Percentiles rank a stretch among this genome's conserved stretches.
These are phyloP conservation scores for Oryzias dopingdopingensis DNA, from an alignment of 2,797 vertebrate species.

Conservation along the genomic window DNA sequence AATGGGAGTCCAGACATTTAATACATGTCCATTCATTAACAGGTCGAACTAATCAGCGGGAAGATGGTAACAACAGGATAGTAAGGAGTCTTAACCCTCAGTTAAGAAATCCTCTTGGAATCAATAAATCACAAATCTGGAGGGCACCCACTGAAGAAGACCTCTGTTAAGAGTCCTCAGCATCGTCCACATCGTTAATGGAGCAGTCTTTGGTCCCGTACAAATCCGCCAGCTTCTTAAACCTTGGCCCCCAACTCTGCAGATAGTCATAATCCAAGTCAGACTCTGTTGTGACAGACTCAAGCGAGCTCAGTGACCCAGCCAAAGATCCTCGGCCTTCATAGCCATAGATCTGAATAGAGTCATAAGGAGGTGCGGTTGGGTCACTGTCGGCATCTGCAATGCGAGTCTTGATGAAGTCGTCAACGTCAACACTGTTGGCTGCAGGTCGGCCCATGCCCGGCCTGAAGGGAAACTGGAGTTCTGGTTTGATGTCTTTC, in stretches of 20 bases:
- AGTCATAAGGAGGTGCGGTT: slow-evolving; percentile 95
- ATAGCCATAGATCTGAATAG: slow-evolving; percentile 98
- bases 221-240: slow-evolving; percentile 98
- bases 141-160: slow-evolving; percentile 51
- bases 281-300: slow-evolving; percentile 96
- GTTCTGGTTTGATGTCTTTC: slow-evolving; percentile 97
- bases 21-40: slow-evolving; percentile 39
- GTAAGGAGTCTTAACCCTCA: slow-evolving; percentile 33
- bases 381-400: slow-evolving; percentile 93
- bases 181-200: slow-evolving; percentile 66
- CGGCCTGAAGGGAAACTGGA: slow-evolving; percentile 86
- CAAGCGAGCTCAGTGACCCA: slow-evolving; percentile 93
- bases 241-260: slow-evolving; percentile 98
- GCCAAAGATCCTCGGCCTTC: slow-evolving; percentile 94
- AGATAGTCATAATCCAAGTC: slow-evolving; percentile 99
- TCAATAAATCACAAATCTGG: slow-evolving; percentile 51
- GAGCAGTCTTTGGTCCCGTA: slow-evolving; percentile 98
- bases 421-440: slow-evolving; percentile 93
- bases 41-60: slow-evolving; percentile 49
- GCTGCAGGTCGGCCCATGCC: slow-evolving; percentile 82
- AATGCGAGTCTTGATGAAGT: slow-evolving; percentile 95
- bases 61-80: slow-evolving; percentile 43
- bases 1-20: slow-evolving; percentile 41
- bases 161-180: slow-evolving; percentile 91
- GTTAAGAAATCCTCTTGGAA: slow-evolving; percentile 57